Base-by-base conservation (phyloP, 2,888 invertebrate species). In the Drosophila longiperda region DNA sequence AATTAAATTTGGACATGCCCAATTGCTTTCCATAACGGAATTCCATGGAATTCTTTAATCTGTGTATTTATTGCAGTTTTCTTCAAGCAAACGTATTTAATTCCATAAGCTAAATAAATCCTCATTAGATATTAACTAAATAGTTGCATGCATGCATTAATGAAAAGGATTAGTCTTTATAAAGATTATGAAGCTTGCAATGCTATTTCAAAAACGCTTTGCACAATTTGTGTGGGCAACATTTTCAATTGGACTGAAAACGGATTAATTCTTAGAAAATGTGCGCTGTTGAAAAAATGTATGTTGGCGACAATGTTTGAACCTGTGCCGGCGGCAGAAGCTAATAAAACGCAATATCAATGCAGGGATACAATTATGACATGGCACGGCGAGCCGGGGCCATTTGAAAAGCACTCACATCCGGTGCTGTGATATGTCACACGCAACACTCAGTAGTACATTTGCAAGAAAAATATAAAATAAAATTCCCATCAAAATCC, bases 321-420 rank as follows among this genome's bases (percentile, higher is more conserved):
- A 36, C 61, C 45, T 40, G 48, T 57, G 73, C 89, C 88, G 85
- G 72, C 82, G 90, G 85, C 82, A 62, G 73, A 75, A 89, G 80
- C 75, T 77, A 84, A 84, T 89, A 85, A 84, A 89, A 67, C 67
- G 64, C 69, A 69, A 75, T 87, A 74, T 87, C 82, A 82, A 84
- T 77, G 74, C 61, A 62, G 52, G 70, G 68, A 69, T 54, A 64
- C 66, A 65, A 52, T 54, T 65, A 38, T 66, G 55, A 23, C 58
- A 54, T 58, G 63, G 58, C 58, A 57, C 40, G 57, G 54, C 33
- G 32, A 23, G n/a, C 57, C 66, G 57, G 40, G 72, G 42, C 34
- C 26, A 48, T 50, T 62, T 55, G 36, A 66, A 60, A 52, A 67
- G 60, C 53, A 66, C 58, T 69, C 70, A 48, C 75, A 81, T 85